Evolutionary conservation across 2,113 vertebrate species (phyloP).

Genomic region (Cavia porcellus): DNA sequence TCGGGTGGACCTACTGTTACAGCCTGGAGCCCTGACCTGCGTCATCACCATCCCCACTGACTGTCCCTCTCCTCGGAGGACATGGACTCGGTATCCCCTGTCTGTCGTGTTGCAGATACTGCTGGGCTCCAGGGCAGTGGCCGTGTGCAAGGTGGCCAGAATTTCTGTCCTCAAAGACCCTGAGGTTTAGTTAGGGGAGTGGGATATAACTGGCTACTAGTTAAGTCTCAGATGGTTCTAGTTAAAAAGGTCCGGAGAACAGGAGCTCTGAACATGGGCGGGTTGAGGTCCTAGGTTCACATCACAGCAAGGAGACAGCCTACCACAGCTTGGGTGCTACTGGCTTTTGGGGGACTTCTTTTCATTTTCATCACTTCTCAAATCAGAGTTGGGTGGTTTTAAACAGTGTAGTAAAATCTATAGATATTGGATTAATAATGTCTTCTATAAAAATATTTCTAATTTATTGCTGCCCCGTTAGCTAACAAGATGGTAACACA

Average conservation of each 20-base stretch:
- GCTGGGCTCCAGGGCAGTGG: not conserved
- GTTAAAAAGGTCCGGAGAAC: not conserved
- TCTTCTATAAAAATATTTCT: not conserved
- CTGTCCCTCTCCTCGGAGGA: not conserved
- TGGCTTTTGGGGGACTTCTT: not conserved
- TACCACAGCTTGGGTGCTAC: not conserved
- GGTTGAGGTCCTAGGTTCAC: not conserved
- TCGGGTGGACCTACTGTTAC: not conserved
- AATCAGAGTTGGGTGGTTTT: conserved; percentile 25
- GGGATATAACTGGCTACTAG: not conserved
- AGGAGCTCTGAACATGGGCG: not conserved
- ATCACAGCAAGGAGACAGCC: not conserved
- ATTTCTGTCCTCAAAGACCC: not conserved
- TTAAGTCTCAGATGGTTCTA: not conserved
- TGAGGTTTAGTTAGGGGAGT: not conserved
- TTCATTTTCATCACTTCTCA: not conserved
- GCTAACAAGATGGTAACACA: not conserved
- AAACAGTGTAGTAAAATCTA: not conserved
- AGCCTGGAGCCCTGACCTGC: not conserved
- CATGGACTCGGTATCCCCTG: not conserved
- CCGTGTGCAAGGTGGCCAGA: too few relatives aligned
- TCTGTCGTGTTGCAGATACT: not conserved
- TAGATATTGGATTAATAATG: not conserved
- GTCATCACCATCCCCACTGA: too few relatives aligned
- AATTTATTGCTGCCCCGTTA: not conserved